These are phyloP conservation scores for Podargus strigoides DNA, from an alignment of 2,797 vertebrate species.

Conservation along the genomic window DNA sequence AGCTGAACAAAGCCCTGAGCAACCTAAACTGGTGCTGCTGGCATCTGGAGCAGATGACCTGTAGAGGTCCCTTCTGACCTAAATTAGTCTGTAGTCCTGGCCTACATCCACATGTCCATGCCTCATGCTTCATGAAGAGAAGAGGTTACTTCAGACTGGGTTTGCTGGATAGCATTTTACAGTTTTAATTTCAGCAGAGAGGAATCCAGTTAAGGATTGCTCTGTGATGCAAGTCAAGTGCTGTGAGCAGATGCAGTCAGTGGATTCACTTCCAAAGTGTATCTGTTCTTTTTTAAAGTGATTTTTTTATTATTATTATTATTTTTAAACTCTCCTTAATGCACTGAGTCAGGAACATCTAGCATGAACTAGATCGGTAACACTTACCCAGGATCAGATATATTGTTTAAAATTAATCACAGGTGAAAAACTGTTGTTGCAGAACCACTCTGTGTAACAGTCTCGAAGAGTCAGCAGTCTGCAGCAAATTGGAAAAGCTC, in stretches of 20 bases:
- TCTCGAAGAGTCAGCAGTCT: neutral
- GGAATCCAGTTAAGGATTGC: neutral
- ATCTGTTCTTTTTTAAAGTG: neutral
- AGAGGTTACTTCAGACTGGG: neutral
- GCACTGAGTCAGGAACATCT: neutral
- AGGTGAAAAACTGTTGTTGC: constrained; percentile 11
- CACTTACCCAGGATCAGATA: neutral
- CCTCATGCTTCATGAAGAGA: neutral
- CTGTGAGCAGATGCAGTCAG: neutral
- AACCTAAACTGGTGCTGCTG: neutral
- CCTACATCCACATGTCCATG: neutral
- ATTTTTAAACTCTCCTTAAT: neutral
- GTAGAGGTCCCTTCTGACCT: neutral
- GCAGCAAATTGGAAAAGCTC: constrained; percentile 3
- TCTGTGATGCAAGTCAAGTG: neutral
- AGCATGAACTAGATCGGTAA: neutral
- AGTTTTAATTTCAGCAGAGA: neutral
- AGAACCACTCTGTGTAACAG: neutral
- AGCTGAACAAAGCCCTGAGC: neutral
- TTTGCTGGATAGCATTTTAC: neutral
- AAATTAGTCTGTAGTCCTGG: neutral
- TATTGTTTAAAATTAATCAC: constrained; percentile 10
- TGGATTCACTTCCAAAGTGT: neutral
- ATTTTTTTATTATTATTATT: neutral
- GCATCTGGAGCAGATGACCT: neutral